Evolutionary conservation across 2,888 invertebrate species (phyloP).

Genomic region (Agrotis segetum): DNA sequence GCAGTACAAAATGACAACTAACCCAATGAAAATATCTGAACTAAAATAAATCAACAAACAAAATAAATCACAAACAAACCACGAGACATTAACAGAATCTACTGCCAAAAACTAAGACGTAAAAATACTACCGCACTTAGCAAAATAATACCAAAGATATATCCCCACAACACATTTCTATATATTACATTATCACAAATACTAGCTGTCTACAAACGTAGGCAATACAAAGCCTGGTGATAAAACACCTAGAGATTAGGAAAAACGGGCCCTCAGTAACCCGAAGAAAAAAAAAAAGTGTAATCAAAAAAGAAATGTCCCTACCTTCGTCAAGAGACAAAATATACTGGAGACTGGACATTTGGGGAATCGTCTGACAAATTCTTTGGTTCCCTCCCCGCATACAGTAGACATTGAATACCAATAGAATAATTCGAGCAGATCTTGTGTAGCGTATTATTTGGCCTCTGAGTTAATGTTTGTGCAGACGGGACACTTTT

Average conservation of each 20-base stretch:
- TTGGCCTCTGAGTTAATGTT: slow-evolving; percentile 24
- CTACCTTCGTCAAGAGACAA: slow-evolving; percentile 57
- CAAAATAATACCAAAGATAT: slow-evolving; percentile 39
- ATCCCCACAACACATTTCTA: slow-evolving; percentile 31
- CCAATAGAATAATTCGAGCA: slow-evolving; percentile 69
- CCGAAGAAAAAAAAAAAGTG: slow-evolving; percentile 44
- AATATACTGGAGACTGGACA: slow-evolving; percentile 45
- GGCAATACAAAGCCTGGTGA: slow-evolving; percentile 44
- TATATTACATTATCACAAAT: slow-evolving; percentile 47
- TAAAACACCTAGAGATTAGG: slow-evolving; percentile 55
- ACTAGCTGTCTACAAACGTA: slow-evolving; percentile 25
- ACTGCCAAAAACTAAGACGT: slow-evolving; percentile 39
- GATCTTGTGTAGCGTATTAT: slow-evolving; percentile 66
- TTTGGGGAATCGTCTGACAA: slow-evolving; percentile 46
- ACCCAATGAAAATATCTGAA: neutral
- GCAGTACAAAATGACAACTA: neutral
- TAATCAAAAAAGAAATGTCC: slow-evolving; percentile 54
- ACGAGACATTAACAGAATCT: slow-evolving; percentile 34
- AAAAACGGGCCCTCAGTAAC: slow-evolving; percentile 27
- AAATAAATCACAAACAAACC: slow-evolving; percentile 27
- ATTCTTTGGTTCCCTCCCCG: slow-evolving; percentile 42
- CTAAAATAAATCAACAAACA: slow-evolving; percentile 11
- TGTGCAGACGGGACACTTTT: slow-evolving; percentile 46
- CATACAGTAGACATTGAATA: slow-evolving; percentile 57
- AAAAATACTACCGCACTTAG: slow-evolving; percentile 34